A percentile compares a stretch with the other conserved stretches of the same genome.
Conservation (phyloP, 2,113 vertebrate genomes). For the Xyrauchen texanus region DNA sequence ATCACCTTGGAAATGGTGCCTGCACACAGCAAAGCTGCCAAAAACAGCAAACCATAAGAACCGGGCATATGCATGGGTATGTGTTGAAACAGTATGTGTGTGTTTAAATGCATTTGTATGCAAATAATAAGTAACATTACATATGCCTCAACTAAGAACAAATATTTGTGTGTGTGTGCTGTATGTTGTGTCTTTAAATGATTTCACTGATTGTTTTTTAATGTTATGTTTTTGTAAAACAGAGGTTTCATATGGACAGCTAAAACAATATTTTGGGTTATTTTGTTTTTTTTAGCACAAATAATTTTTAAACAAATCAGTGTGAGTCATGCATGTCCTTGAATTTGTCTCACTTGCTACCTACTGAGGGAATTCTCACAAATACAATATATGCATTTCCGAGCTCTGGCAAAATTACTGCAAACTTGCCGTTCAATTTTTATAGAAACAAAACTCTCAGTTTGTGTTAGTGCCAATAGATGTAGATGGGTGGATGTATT, state of each 20-base stretch:
- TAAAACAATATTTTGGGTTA: too few relatives aligned
- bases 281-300: not conserved
- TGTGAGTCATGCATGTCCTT: too few relatives aligned
- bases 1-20: constrained; percentile 51
- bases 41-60: constrained; percentile 21
- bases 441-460: not conserved
- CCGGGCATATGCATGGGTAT: not conserved
- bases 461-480: not conserved
- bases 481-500: not conserved
- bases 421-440: too few relatives aligned
- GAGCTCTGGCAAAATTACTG: too few relatives aligned
- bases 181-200: not conserved
- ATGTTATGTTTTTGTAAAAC: not conserved
- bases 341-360: too few relatives aligned
- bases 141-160: constrained; percentile 1
- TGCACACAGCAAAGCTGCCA: not conserved
- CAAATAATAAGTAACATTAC: not conserved
- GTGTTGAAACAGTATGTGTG: not conserved
- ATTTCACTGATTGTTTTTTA: not conserved
- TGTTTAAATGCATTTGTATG: too few relatives aligned
- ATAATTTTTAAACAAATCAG: too few relatives aligned
- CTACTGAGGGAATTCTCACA: too few relatives aligned
- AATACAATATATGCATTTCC: too few relatives aligned
- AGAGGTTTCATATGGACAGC: constrained; percentile 3
- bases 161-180: not conserved